Conservation (phyloP, 2,888 invertebrate species). For the Pristionchus entomophagus region DNA sequence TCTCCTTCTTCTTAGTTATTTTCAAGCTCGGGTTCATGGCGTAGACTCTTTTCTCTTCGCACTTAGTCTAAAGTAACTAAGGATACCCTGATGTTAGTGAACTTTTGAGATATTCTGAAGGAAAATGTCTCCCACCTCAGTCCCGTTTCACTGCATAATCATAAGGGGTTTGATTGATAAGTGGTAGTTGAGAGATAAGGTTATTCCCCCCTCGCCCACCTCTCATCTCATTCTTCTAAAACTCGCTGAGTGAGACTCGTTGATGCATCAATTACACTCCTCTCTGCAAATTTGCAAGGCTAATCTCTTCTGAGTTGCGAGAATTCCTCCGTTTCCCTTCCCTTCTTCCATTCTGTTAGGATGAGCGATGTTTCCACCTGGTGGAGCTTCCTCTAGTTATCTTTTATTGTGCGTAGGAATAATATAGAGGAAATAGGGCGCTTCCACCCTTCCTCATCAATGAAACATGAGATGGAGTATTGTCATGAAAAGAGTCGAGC, state of each 20-base stretch:
- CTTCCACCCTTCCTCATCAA: background rate
- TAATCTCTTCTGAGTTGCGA: background rate
- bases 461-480: background rate
- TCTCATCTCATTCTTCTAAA: background rate
- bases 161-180: background rate
- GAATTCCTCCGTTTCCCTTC: background rate
- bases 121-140: background rate
- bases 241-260: background rate
- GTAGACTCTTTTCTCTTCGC: no score
- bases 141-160: background rate
- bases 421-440: background rate
- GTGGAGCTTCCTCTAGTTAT: background rate
- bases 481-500: background rate
- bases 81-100: background rate
- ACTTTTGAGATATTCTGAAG: background rate
- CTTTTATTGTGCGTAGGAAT: background rate
- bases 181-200: background rate
- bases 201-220: background rate
- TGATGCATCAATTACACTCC: slow-evolving; percentile 3
- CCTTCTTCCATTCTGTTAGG: background rate
- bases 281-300: slow-evolving; percentile 9
- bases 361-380: background rate
- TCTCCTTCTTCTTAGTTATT: no score
- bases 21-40: no score
- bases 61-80: no score